A percentile compares a stretch with the other conserved stretches of the same genome.
phyloP scores from a whole-genome alignment of 35 echinoderm and acorn worm species.

The Ptychodera flava region DNA sequence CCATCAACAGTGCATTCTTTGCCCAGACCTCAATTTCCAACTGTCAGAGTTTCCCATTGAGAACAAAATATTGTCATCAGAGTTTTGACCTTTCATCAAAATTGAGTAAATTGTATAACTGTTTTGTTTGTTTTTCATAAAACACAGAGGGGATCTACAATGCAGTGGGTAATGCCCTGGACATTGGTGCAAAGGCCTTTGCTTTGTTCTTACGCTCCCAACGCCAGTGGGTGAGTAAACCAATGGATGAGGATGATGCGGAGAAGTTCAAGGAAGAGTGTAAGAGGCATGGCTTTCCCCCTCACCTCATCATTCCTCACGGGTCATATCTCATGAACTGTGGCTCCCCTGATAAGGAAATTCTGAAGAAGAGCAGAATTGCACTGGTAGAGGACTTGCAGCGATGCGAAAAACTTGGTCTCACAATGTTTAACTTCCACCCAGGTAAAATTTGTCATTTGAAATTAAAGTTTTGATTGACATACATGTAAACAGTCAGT shows the following conservation, averaged over 20 bases:
- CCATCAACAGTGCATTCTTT: too few species aligned
- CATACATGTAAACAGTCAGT: too few species aligned
- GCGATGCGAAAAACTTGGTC: slow-evolving; percentile 73
- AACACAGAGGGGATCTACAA: slow-evolving; percentile 76
- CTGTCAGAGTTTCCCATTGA: too few species aligned
- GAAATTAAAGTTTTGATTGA: too few species aligned
- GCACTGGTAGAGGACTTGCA: slow-evolving; percentile 49
- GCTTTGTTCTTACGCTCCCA: slow-evolving; percentile 81
- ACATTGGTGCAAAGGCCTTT: slow-evolving; percentile 70
- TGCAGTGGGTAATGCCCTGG: slow-evolving; percentile 54
- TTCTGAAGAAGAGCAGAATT: slow-evolving; percentile 54
- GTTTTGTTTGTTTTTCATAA: slow-evolving; percentile 2
- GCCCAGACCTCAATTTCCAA: too few species aligned
- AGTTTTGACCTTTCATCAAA: not conserved
- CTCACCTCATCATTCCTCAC: slow-evolving; percentile 67
- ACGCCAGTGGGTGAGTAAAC: slow-evolving; percentile 82
- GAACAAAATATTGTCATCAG: not conserved
- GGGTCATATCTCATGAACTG: slow-evolving; percentile 88
- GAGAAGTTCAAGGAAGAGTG: slow-evolving; percentile 53
- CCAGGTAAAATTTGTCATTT: slow-evolving; percentile 79
- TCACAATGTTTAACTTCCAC: slow-evolving; percentile 86
- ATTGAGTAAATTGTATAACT: not conserved
- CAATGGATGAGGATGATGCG: slow-evolving; percentile 55
- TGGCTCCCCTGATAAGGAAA: slow-evolving; percentile 73
- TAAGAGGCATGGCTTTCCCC: slow-evolving; percentile 39